Evolutionary conservation across 2,888 invertebrate genomes (phyloP).

Genomic region (Gymnosoma rotundatum): DNA sequence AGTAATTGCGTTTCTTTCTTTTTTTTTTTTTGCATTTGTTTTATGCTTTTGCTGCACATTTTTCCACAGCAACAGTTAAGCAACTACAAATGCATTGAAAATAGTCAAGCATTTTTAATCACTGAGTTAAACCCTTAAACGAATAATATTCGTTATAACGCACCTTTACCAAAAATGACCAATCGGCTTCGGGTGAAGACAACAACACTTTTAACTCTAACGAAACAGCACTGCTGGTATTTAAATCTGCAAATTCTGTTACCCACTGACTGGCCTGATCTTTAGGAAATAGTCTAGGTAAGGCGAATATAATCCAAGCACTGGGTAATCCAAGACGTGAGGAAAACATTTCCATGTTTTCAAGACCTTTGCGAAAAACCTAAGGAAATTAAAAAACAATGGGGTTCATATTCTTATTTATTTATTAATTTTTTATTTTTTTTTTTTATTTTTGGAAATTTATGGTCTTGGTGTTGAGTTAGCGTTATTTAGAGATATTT

Average conservation of each 20-base stretch:
- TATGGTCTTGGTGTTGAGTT: too few relatives aligned
- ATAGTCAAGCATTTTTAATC: too few relatives aligned
- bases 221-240: slow-evolving; percentile 85
- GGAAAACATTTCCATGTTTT: slow-evolving; percentile 84
- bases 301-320: slow-evolving; percentile 88
- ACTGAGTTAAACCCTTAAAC: too few relatives aligned
- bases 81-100: too few relatives aligned
- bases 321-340: slow-evolving; percentile 84
- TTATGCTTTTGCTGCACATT: too few relatives aligned
- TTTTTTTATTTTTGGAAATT: too few relatives aligned
- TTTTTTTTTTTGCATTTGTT: too few relatives aligned
- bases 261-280: slow-evolving; percentile 81
- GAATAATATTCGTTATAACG: neutral
- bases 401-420: too few relatives aligned
- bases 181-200: slow-evolving; percentile 90
- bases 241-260: slow-evolving; percentile 83
- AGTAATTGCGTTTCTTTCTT: too few relatives aligned
- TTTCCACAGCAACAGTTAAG: too few relatives aligned
- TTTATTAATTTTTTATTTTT: too few relatives aligned
- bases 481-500: too few relatives aligned
- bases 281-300: slow-evolving; percentile 85
- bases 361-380: slow-evolving; percentile 84
- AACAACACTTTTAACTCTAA: slow-evolving; percentile 88
- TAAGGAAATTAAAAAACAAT: slow-evolving; percentile 69
- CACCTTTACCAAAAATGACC: slow-evolving; percentile 89